A percentile compares a stretch with the other conserved stretches of the same genome.
Conservation (phyloP, 1,140 invertebrate genomes). For the Drosophila cardini region DNA sequence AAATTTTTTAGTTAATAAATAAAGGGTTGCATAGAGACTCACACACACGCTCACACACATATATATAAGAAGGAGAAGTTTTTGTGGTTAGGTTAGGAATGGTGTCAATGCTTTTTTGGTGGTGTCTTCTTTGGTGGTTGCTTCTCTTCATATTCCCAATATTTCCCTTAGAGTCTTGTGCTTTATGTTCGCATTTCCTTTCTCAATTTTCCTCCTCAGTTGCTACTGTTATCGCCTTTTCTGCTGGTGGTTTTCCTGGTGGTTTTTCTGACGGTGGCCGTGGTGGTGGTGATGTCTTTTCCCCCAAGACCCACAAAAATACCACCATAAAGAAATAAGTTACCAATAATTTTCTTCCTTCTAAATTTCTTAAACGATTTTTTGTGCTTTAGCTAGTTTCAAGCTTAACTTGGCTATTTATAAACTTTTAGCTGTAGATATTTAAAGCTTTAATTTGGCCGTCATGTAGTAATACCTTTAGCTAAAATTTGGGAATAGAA, state of each 20-base stretch:
- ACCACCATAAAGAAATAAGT: slow-evolving; percentile 32
- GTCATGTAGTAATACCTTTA: too few relatives aligned
- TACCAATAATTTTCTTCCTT: slow-evolving; percentile 21
- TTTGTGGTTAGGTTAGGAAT: slow-evolving; percentile 36
- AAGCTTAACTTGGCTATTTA: too few relatives aligned
- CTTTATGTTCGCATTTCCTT: background rate
- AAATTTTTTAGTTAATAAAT: background rate
- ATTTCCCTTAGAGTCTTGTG: background rate
- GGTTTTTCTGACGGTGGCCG: slow-evolving; percentile 1
- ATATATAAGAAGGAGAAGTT: background rate
- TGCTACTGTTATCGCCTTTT: background rate
- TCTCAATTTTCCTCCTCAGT: background rate
- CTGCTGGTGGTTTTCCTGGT: slow-evolving; percentile 2
- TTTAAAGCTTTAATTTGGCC: too few relatives aligned
- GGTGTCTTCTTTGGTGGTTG: slow-evolving; percentile 36
- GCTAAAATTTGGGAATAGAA: too few relatives aligned
- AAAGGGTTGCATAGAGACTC: slow-evolving; percentile 23
- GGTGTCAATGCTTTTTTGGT: slow-evolving; percentile 34
- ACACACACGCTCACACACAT: background rate
- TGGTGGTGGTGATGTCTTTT: slow-evolving; percentile 30
- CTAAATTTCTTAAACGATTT: background rate
- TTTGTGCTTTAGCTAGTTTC: too few relatives aligned
- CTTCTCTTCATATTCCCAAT: background rate
- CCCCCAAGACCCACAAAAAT: slow-evolving; percentile 10
- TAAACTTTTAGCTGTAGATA: too few relatives aligned